These are phyloP conservation scores for Stratiomys singularior DNA, from an alignment of 2,888 invertebrate genomes.

Conservation along the genomic window DNA sequence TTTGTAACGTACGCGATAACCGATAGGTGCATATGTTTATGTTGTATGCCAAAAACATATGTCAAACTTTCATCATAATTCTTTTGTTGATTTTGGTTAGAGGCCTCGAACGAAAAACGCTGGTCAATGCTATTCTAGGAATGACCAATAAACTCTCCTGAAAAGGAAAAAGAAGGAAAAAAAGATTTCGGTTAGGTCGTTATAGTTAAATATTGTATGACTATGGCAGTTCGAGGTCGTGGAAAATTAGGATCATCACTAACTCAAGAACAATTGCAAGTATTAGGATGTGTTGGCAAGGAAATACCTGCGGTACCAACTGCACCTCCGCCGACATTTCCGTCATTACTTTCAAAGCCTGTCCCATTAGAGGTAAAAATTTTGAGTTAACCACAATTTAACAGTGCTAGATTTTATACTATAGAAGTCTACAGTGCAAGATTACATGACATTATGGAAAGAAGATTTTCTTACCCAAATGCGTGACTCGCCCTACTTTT, in stretches of 20 bases:
- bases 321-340: constrained; percentile 71
- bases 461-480: constrained; percentile 78
- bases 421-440: constrained; percentile 69
- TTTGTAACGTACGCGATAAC: too few relatives aligned
- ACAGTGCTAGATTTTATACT: neutral
- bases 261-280: constrained; percentile 63
- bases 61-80: too few relatives aligned
- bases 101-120: too few relatives aligned
- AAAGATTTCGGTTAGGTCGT: too few relatives aligned
- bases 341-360: constrained; percentile 70
- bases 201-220: too few relatives aligned
- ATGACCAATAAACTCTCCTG: too few relatives aligned
- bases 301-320: constrained; percentile 69
- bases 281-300: constrained; percentile 62
- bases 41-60: too few relatives aligned
- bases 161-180: too few relatives aligned
- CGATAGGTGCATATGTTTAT: too few relatives aligned
- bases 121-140: too few relatives aligned
- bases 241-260: constrained; percentile 61
- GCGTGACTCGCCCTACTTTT: constrained; percentile 71
- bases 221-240: constrained; percentile 63
- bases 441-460: constrained; percentile 77
- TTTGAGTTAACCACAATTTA: constrained; percentile 15
- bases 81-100: too few relatives aligned
- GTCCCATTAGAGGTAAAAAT: constrained; percentile 64